These are phyloP conservation scores for Labeo rohita DNA, from an alignment of 2,113 vertebrate species.

Conservation along the genomic window DNA sequence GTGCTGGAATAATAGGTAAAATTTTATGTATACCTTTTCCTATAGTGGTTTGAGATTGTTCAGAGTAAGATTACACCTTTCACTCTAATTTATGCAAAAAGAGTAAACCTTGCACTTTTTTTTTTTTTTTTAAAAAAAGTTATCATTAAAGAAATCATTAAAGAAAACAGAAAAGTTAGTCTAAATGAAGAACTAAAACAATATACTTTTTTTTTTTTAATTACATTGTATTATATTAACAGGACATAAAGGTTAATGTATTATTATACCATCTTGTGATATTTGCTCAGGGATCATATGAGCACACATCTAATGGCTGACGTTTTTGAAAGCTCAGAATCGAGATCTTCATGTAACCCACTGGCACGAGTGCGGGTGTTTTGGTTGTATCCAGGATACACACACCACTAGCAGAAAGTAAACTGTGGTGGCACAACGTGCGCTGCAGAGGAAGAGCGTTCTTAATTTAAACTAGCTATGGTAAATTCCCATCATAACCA, in stretches of 20 bases:
- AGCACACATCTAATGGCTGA: conserved; percentile 44
- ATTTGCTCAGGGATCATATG: conserved; percentile 45
- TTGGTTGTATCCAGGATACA: conserved; percentile 72
- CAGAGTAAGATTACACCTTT: too few relatives aligned
- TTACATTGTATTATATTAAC: neutral
- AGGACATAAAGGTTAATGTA: neutral
- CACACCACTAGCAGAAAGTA: conserved; percentile 54
- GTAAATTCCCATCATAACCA: conserved; percentile 50
- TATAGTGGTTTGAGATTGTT: too few relatives aligned
- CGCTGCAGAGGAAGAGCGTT: conserved; percentile 40
- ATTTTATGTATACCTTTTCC: too few relatives aligned
- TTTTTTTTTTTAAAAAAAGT: too few relatives aligned
- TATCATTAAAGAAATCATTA: too few relatives aligned
- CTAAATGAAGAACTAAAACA: neutral
- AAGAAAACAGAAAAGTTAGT: neutral
- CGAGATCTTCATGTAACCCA: conserved; percentile 35
- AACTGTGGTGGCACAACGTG: conserved; percentile 35
- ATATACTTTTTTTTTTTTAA: too few relatives aligned
- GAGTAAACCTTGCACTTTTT: too few relatives aligned
- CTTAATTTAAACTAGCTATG: conserved; percentile 70
- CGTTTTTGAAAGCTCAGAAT: conserved; percentile 15
- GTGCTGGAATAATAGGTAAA: too few relatives aligned
- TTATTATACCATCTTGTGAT: neutral
- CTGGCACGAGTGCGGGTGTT: conserved; percentile 60
- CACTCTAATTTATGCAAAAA: too few relatives aligned